Evolutionary conservation across 2,797 vertebrate species (phyloP), one percentile per base, ranked within the genome.

Genomic region (Enteromius afrohamiltoni): DNA sequence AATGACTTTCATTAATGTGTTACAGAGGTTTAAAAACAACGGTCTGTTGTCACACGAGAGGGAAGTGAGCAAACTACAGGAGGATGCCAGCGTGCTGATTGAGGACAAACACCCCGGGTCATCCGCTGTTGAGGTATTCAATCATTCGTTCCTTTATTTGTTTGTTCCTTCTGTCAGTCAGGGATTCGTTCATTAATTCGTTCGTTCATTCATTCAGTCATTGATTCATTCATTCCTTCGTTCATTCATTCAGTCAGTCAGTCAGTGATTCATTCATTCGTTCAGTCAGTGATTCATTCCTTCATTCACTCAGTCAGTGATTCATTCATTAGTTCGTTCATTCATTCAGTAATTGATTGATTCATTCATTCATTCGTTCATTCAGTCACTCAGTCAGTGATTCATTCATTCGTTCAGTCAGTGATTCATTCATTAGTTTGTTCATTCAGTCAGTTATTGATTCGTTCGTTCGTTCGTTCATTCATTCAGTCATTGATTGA

Each of bases 21-120:
- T 16, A 17, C 89, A 99, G 98, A 95, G 95, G 88, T 97, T 99
- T 90, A 99, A 97, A 93, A 89, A 85, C n/a, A 95, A 89, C 0
- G 94, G 95, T 2, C 93, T 99, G 76, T 85, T 96, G 1, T 91
- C 82, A 4, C 97, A 99, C 37, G 97, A 98, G 89, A 90, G 73
- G 14, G 91, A 94, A 9, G 92, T 97, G 80, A 95, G 93, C 89
- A 85, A 91, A 73, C 94, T 99, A 21, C 94, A 95, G 89, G 91
- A 92, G 0, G 95, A 96, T 0, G 96, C 95, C 14, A 93, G 95
- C 0, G 87, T 81, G 26, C 95, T 99, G 83, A 0, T 96, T 13
- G 86, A 92, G 14, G 75, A 77, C 4, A 94, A 95, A 23, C 97
- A 99, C 70, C 97, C 98, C 0, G 97, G 95, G 1, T 88, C 89